Evolutionary conservation across 2,797 vertebrate species (phyloP).

Genomic region (Sparidentex hasta): DNA sequence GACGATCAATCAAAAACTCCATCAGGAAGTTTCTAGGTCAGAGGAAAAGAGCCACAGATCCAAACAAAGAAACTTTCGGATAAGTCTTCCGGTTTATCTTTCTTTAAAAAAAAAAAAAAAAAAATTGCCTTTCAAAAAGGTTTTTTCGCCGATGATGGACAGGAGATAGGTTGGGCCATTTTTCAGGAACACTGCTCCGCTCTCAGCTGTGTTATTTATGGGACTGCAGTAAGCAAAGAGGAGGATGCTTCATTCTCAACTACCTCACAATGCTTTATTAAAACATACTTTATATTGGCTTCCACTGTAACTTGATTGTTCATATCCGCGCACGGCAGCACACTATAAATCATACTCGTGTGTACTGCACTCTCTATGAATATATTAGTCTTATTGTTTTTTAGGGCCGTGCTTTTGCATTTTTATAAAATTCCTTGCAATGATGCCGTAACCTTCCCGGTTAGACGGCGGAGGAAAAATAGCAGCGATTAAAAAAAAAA

Average conservation of each 20-base stretch:
- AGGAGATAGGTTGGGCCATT: conserved; percentile 39
- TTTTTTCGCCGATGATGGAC: conserved; percentile 55
- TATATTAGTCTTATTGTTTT: conserved; percentile 78
- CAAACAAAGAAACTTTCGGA: conserved; percentile 44
- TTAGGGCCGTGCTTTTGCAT: conserved; percentile 60
- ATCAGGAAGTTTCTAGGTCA: conserved; percentile 71
- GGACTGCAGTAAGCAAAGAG: conserved; percentile 44
- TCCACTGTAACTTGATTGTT: conserved; percentile 76
- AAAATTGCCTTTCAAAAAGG: conserved; percentile 45
- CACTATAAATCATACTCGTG: conserved; percentile 78
- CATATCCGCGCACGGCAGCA: conserved; percentile 65
- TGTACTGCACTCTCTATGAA: conserved; percentile 65
- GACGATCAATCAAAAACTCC: conserved; percentile 75
- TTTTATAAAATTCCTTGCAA: conserved; percentile 62
- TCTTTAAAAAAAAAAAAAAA: conserved; percentile 33
- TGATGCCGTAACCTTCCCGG: conserved; percentile 40
- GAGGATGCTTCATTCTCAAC: conserved; percentile 64
- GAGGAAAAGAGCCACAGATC: conserved; percentile 41
- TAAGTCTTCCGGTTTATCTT: conserved; percentile 53
- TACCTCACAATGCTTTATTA: conserved; percentile 77
- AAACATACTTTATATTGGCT: conserved; percentile 80
- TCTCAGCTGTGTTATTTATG: conserved; percentile 65
- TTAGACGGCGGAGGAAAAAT: conserved; percentile 34
- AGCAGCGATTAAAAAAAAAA: conserved; percentile 37
- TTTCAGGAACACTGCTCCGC: conserved; percentile 41